Conservation (phyloP, 2,797 vertebrate species). For the Alfaro cultratus region DNA sequence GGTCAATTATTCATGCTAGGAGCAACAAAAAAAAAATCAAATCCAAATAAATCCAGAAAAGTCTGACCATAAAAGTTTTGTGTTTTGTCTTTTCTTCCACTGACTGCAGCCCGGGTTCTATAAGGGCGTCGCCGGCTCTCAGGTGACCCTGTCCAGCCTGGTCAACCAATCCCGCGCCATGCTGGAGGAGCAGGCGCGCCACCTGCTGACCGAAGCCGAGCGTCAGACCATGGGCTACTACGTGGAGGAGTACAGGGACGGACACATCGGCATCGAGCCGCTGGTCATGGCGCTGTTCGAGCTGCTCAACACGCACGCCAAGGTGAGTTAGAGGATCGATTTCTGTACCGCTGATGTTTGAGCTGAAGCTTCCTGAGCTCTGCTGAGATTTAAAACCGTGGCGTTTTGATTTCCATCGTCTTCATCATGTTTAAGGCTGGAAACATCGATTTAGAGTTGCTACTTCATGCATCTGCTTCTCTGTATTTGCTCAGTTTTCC, state of each 20-base stretch:
- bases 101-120: slow-evolving; percentile 87
- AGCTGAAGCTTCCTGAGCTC: slow-evolving; percentile 25
- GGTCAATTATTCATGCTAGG: not conserved
- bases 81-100: not conserved
- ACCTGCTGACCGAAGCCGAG: slow-evolving; percentile 90
- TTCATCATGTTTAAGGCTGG: slow-evolving; percentile 23
- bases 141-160: slow-evolving; percentile 94
- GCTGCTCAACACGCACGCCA: slow-evolving; percentile 94
- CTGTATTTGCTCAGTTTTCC: slow-evolving; percentile 84
- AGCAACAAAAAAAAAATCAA: not conserved
- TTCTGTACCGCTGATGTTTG: slow-evolving; percentile 10
- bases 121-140: slow-evolving; percentile 92
- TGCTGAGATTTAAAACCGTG: slow-evolving; percentile 29
- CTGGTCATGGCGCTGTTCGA: slow-evolving; percentile 94
- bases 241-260: slow-evolving; percentile 91
- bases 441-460: not conserved
- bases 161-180: slow-evolving; percentile 91
- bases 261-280: slow-evolving; percentile 88
- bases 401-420: slow-evolving; percentile 23
- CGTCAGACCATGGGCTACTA: slow-evolving; percentile 94
- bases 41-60: not conserved
- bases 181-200: slow-evolving; percentile 93
- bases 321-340: slow-evolving; percentile 78
- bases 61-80: not conserved
- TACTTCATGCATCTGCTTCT: not conserved